Evolutionary conservation across 1,140 invertebrate genomes (phyloP).

Genomic region (Lerema accius): DNA sequence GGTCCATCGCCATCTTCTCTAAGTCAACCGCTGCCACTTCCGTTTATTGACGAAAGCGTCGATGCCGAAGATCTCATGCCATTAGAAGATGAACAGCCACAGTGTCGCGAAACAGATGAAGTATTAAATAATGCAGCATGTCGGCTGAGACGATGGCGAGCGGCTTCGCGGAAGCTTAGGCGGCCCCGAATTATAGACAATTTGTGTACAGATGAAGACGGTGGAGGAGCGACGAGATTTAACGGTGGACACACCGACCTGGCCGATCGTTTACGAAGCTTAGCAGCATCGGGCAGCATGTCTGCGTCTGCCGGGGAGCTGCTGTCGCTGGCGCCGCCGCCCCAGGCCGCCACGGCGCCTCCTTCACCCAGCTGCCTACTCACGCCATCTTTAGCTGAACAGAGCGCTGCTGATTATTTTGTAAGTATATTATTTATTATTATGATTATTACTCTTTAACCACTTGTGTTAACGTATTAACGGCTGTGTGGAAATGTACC

Average conservation of each 20-base stretch:
- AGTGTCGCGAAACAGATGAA: constrained; percentile 65
- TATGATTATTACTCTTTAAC: neutral
- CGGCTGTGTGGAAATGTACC: no score
- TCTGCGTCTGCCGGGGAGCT: constrained; percentile 79
- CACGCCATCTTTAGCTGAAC: constrained; percentile 69
- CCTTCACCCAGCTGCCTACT: constrained; percentile 73
- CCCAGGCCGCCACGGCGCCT: constrained; percentile 71
- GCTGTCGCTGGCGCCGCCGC: constrained; percentile 80
- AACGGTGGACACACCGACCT: constrained; percentile 69
- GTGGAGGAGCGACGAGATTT: constrained; percentile 51
- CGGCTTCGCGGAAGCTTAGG: constrained; percentile 65
- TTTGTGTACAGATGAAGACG: constrained; percentile 66
- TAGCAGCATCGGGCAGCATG: constrained; percentile 81
- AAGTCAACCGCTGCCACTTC: constrained; percentile 46
- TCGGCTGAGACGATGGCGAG: constrained; percentile 67
- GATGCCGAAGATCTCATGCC: constrained; percentile 52
- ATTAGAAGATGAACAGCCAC: constrained; percentile 64
- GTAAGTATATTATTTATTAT: constrained; percentile 53
- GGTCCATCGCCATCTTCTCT: constrained; percentile 58
- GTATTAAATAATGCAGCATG: constrained; percentile 76
- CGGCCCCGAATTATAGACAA: constrained; percentile 73
- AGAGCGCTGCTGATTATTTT: constrained; percentile 72
- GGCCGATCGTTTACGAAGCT: constrained; percentile 76
- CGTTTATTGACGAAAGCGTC: constrained; percentile 69
- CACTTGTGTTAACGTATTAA: no score